Evolutionary conservation across 1,140 invertebrate species (phyloP), one percentile per base, ranked within the genome.

Genomic region (Zaprionus tsacasi): DNA sequence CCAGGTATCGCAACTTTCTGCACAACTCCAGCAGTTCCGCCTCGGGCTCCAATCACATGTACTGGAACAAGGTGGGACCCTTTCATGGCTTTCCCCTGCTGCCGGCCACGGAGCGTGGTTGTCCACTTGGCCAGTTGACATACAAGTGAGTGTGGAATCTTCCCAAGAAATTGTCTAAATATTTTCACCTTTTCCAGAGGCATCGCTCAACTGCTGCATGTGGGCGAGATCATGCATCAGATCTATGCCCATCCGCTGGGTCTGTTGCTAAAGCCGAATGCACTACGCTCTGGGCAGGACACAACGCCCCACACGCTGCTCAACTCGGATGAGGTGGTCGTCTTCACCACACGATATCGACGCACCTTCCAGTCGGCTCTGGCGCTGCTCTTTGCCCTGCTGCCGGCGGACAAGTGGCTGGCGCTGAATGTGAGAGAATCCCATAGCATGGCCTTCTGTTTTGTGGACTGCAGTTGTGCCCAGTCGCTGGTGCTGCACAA

Each of bases 301-400:
- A 80, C 91, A 0, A 92, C 90, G 2, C 91, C 91, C 0, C 86
- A 92, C 17, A 81, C 81, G 3, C 59, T 91, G 0, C 77, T 92
- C 6, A 92, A 91, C 35, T 93, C 93, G 79, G 94, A 95, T 17
- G 95, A 97, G 63, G 93, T 97, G 25, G 92, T 96, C 25, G 94
- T 96, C 3, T 97, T 96, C 83, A 97, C 96, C 68, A 99, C 98
- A 0, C 94, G 96, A 40, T 98, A 97, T 92, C 93, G 96, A 7
- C 94, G 98, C 81, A 99, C 98, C 11, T 97, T 97, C 76, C 98
- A 99, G 92, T 98, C 97, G 86, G 96, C 96, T 5, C 93, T 98
- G 40, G 97, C 97, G 2, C 94, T 98, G 71, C 90, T 98, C 11
- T 98, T 96, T 93, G 95, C 96, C 0, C 94, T 97, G 67, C 91